Base-by-base conservation (phyloP, 2,797 vertebrate genomes). In the Nyctibius grandis region DNA sequence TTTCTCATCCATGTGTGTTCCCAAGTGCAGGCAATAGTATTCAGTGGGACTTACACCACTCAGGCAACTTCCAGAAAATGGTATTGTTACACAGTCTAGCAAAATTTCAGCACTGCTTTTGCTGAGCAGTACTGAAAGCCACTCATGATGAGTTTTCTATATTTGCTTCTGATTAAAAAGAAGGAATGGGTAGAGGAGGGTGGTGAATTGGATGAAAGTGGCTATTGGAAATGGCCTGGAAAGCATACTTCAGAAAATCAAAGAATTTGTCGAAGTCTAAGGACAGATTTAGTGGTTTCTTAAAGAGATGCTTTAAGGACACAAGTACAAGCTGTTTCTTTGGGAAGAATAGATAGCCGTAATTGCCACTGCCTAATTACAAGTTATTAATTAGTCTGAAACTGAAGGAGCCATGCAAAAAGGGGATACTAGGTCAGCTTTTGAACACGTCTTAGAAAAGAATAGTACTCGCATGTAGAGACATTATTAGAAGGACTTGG, bases 301-400 rank as follows among this genome's bases (percentile, higher is more conserved):
- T 87, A 56, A 84, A 88, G 73, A 90, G 36, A 11, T 73, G 59
- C 47, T 82, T 16, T 81, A 91, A 94, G 63, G 70, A 63, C 83
- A 88, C 63, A 94, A 95, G 51, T 87, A 89, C 77, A 92, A 56
- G 36, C 80, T 82, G 54, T 94, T 93, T 91, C 65, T 92, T 82
- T 90, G 83, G 63, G 54, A 92, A 89, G 36, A 92, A 92, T 63
- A 94, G 83, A 89, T 93, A 82, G 21, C 59, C 69, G 40, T 92
- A 93, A 93, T 95, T 97, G 77, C 84, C 38, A 20, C 70, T 92
- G 77, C 86, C 93, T 95, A 96, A 94, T 94, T 96, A 65, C 36
- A 85, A 82, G 53, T 89, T 92, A 79, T 74, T 96, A 80, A 92
- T 89, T 95, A 94, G 88, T 38, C 44, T 91, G 59, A 96, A 94